These are phyloP conservation scores for Picus viridis DNA, from an alignment of 2,797 vertebrate genomes.

Conservation along the genomic window DNA sequence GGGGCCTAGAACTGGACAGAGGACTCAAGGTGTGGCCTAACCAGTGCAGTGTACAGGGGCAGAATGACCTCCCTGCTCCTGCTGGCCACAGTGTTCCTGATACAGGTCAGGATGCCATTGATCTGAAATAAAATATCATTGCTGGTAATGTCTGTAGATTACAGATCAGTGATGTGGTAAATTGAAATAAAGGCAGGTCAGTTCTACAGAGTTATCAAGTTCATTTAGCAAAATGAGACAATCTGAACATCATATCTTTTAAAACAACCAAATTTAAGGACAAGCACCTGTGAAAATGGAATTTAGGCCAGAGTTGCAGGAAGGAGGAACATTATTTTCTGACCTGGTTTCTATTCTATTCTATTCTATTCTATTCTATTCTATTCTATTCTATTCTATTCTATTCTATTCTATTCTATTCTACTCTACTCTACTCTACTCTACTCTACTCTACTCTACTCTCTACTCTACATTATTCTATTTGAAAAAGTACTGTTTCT, in stretches of 20 bases:
- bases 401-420: too few relatives aligned
- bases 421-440: too few relatives aligned
- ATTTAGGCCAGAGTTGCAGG: not conserved
- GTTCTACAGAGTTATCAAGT: not conserved
- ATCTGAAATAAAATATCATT: not conserved
- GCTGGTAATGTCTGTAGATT: not conserved
- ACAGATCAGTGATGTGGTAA: not conserved
- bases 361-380: too few relatives aligned
- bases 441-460: too few relatives aligned
- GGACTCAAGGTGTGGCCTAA: too few relatives aligned
- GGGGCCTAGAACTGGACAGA: too few relatives aligned
- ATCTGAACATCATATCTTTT: not conserved
- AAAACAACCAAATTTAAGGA: conserved; percentile 4
- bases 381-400: too few relatives aligned
- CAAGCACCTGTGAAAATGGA: not conserved
- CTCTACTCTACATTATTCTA: too few relatives aligned
- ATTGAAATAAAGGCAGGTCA: not conserved
- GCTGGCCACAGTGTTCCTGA: too few relatives aligned
- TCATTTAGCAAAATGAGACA: not conserved
- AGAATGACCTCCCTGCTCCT: too few relatives aligned
- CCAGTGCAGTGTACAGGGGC: too few relatives aligned
- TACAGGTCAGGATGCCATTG: not conserved
- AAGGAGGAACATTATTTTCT: not conserved
- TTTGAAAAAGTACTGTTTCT: not conserved
- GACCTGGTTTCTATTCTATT: too few relatives aligned